Base-by-base conservation (phyloP, 2,888 invertebrate species). In the Pyrrhosoma nymphula region DNA sequence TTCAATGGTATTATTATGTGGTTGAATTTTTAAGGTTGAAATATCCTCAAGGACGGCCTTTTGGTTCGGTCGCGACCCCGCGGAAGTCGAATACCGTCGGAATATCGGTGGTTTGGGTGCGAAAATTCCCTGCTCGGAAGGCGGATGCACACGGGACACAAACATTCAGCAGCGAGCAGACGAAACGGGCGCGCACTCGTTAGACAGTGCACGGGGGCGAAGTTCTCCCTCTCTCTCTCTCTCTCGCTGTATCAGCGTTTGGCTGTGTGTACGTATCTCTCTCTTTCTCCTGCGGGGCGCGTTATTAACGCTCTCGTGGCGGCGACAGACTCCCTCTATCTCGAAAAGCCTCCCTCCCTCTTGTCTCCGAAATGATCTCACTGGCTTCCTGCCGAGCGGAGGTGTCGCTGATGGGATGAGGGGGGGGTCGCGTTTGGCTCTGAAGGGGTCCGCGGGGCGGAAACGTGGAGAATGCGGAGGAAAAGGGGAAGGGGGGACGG, bases 231-330 rank as follows among this genome's bases (percentile, higher is more conserved):
- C 47, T 69, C 47, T 93, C 30, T 91, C 39, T 39, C 69, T 47
- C 47, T 69, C 47, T 93, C 35, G 63, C 63, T 39, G 63, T 23
- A 8, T 75, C 16, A 1, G 60, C 10, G 6, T 60, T 3, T 60
- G 60, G 0, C 10, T 60, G 18, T 60, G 16, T 60, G 18, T 20
- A 10, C 12, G 60, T 20, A 16, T 47, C 35, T 10, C 16, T 30
- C 35, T 47, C 26, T n/a, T 14, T 82, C 93, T 75, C 93, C 93
- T 69, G 26, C 93, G 39, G 63, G 30, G 69, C 69, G 69, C n/a
- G 35, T 75, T 93, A 93, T 93, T 93, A 30, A 93, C 69, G 93
- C 93, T 93, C 69, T 69, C 75, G 18, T n/a, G 69, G 75, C 63
- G 63, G 23, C 93, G 47, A 47, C 47, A 47, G 47, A 8, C 47